Conservation (phyloP, 2,797 vertebrate genomes). For the Gallinago nigripennis region DNA sequence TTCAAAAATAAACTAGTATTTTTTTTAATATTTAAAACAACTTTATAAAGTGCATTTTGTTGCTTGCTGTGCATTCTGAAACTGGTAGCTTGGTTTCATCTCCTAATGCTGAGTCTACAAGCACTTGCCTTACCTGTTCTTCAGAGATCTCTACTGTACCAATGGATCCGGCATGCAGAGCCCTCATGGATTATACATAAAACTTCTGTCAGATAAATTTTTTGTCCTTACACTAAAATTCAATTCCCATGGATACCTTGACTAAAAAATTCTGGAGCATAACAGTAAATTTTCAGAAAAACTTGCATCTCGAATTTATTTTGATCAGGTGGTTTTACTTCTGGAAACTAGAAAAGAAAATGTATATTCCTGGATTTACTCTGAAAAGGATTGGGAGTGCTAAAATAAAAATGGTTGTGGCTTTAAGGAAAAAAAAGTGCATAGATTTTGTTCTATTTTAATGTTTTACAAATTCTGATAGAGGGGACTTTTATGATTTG, state of each 20-base stretch:
- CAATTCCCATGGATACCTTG: not conserved
- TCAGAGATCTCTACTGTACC: not conserved
- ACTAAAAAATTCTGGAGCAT: not conserved
- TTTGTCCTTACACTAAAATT: not conserved
- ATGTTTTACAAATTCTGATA: not conserved
- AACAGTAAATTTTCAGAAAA: not conserved
- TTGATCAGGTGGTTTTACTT: not conserved
- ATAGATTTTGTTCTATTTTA: not conserved
- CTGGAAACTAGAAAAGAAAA: not conserved
- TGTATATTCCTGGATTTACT: not conserved
- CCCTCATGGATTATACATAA: not conserved
- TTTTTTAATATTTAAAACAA: not conserved
- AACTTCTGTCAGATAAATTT: not conserved
- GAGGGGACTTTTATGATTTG: not conserved
- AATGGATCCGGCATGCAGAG: not conserved
- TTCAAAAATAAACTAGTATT: not conserved
- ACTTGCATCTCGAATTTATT: not conserved
- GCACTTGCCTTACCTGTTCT: not conserved
- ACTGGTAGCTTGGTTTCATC: not conserved
- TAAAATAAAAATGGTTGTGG: not conserved
- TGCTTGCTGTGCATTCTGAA: not conserved
- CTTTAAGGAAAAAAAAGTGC: not conserved
- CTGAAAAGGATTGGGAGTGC: not conserved
- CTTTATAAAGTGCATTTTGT: not conserved
- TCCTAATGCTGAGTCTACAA: not conserved